These are phyloP conservation scores for Gorsachius magnificus DNA, from an alignment of 2,797 vertebrate genomes.

Conservation along the genomic window DNA sequence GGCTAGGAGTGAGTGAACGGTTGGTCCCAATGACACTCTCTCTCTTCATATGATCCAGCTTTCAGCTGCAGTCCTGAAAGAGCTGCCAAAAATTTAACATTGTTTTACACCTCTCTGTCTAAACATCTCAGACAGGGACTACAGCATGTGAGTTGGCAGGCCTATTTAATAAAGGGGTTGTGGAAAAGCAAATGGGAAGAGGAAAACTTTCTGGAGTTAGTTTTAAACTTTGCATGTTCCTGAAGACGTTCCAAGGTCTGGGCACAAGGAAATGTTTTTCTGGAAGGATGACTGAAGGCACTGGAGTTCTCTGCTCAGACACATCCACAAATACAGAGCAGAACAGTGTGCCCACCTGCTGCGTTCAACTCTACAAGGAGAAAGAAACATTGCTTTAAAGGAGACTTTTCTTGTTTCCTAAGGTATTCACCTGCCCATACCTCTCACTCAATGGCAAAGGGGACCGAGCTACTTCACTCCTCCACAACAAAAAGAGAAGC, in stretches of 20 bases:
- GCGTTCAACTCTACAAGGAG: background rate
- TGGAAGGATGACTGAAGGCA: background rate
- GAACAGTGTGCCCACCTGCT: rapidly evolving
- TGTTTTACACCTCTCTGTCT: background rate
- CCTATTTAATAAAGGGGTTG: background rate
- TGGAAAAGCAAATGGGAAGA: background rate
- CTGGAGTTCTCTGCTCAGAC: background rate
- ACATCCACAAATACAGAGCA: background rate
- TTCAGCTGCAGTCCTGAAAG: background rate
- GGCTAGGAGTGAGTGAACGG: background rate
- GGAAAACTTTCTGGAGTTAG: background rate
- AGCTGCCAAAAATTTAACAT: background rate
- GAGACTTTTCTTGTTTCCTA: background rate
- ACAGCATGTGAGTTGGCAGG: background rate
- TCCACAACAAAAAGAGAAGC: background rate
- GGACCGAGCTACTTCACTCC: background rate
- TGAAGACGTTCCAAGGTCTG: background rate
- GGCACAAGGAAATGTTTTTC: background rate
- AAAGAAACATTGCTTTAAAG: background rate
- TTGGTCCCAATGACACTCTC: background rate
- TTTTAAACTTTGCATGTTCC: background rate
- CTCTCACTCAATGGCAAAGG: background rate
- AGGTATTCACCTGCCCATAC: background rate
- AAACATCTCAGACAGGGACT: background rate
- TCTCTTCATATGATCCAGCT: background rate